Evolutionary conservation across 2,888 invertebrate species (phyloP).

Genomic region (Tribolium freemani): DNA sequence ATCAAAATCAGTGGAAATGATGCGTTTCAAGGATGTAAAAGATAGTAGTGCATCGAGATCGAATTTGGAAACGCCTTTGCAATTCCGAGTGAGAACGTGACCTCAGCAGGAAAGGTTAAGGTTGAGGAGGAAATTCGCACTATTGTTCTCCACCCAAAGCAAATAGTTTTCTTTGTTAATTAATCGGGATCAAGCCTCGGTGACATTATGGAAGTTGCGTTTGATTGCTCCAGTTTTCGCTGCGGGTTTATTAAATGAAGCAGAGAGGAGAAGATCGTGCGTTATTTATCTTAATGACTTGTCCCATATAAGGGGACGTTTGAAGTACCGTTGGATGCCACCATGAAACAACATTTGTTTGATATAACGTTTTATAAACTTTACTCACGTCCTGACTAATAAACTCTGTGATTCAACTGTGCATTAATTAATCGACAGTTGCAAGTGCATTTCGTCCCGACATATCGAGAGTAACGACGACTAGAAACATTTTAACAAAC

Average conservation of each 20-base stretch:
- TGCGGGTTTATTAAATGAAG: conserved; percentile 27
- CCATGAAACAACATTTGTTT: neutral
- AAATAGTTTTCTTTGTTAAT: neutral
- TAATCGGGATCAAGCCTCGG: neutral
- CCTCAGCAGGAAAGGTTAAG: neutral
- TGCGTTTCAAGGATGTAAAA: too few species aligned
- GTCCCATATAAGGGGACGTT: conserved; percentile 25
- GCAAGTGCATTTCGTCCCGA: neutral
- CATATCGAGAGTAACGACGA: neutral
- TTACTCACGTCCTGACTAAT: conserved; percentile 15
- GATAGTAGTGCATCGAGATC: neutral
- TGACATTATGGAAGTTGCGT: neutral
- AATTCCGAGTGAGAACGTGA: neutral
- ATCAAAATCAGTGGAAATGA: too few species aligned
- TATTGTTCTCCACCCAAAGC: neutral
- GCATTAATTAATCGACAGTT: neutral
- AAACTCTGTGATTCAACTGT: conserved; percentile 10
- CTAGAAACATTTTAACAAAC: conserved; percentile 2
- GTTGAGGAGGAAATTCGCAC: neutral
- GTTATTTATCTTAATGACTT: conserved; percentile 16
- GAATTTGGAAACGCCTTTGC: neutral
- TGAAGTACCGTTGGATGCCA: conserved; percentile 16
- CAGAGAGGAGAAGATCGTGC: conserved; percentile 9
- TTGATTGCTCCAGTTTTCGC: conserved; percentile 11
- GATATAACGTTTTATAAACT: conserved; percentile 3